Evolutionary conservation across 2,797 vertebrate genomes (phyloP).

Genomic region (Cossypha heuglini): DNA sequence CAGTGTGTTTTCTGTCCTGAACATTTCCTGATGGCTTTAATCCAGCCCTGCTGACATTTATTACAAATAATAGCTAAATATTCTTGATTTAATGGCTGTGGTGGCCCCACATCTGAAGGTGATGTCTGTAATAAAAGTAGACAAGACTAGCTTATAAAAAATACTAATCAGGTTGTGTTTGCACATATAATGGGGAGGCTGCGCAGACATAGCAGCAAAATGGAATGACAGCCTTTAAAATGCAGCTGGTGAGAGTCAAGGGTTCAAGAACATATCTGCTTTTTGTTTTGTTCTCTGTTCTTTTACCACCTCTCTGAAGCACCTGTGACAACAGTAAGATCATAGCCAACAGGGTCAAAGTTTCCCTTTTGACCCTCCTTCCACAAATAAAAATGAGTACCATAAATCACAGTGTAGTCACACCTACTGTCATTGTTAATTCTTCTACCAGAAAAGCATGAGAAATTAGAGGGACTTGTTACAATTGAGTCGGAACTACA

Average conservation of each 20-base stretch:
- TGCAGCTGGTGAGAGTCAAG: slow-evolving; percentile 64
- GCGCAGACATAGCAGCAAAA: slow-evolving; percentile 45
- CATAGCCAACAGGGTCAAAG: slow-evolving; percentile 14
- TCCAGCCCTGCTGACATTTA: slow-evolving; percentile 80
- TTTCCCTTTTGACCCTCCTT: slow-evolving; percentile 29
- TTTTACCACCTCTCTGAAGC: slow-evolving; percentile 29
- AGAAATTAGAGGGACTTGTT: neutral
- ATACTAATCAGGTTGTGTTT: slow-evolving; percentile 75
- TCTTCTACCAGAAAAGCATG: neutral
- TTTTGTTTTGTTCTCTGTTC: slow-evolving; percentile 47
- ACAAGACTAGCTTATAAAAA: slow-evolving; percentile 73
- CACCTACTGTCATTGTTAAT: neutral
- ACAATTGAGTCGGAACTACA: neutral
- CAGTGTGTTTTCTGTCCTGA: slow-evolving; percentile 78
- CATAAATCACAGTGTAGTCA: neutral
- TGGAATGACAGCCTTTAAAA: slow-evolving; percentile 60
- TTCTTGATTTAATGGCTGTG: slow-evolving; percentile 78
- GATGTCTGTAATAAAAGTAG: slow-evolving; percentile 76
- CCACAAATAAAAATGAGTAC: slow-evolving; percentile 22
- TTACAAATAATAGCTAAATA: slow-evolving; percentile 84
- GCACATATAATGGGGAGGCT: slow-evolving; percentile 64
- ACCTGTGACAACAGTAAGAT: neutral
- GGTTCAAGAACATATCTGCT: slow-evolving; percentile 60
- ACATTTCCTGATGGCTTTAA: slow-evolving; percentile 76
- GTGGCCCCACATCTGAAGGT: slow-evolving; percentile 72